Evolutionary conservation across 1,140 invertebrate genomes (phyloP).

Genomic region (Cotesia typhae): DNA sequence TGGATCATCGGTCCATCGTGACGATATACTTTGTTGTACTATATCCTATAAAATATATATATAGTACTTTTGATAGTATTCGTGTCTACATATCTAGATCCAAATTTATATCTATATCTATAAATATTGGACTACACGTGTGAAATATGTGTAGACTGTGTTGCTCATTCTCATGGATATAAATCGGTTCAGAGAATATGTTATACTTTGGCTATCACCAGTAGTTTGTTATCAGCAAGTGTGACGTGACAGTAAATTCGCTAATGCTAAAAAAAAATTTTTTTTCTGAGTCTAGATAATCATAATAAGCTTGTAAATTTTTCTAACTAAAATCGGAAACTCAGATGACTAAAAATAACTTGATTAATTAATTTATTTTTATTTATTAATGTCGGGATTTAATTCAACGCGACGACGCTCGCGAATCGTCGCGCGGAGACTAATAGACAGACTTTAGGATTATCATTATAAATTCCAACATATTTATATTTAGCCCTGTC

Average conservation of each 20-base stretch:
- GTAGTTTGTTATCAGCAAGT: constrained; percentile 21
- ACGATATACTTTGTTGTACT: constrained; percentile 28
- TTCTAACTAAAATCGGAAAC: too few relatives aligned
- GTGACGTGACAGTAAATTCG: constrained; percentile 16
- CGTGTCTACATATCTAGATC: too few relatives aligned
- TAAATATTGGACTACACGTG: too few relatives aligned
- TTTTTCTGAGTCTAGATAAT: neutral
- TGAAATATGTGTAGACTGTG: too few relatives aligned
- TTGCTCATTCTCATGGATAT: constrained; percentile 40
- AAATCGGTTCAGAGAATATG: constrained; percentile 24
- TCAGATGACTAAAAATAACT: too few relatives aligned
- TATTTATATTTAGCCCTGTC: constrained; percentile 49
- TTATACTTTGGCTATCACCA: constrained; percentile 21
- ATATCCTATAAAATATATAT: constrained; percentile 14
- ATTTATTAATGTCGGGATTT: neutral
- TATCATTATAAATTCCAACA: constrained; percentile 16
- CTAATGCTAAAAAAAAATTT: neutral
- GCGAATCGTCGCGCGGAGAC: neutral
- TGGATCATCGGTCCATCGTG: constrained; percentile 35
- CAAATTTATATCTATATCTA: too few relatives aligned
- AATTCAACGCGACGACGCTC: neutral
- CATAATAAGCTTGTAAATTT: too few relatives aligned
- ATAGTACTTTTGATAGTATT: too few relatives aligned
- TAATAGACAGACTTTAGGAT: neutral
- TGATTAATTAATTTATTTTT: too few relatives aligned